Evolutionary conservation across 2,888 invertebrate genomes (phyloP).

Genomic region (Hemistola chrysoprasaria): DNA sequence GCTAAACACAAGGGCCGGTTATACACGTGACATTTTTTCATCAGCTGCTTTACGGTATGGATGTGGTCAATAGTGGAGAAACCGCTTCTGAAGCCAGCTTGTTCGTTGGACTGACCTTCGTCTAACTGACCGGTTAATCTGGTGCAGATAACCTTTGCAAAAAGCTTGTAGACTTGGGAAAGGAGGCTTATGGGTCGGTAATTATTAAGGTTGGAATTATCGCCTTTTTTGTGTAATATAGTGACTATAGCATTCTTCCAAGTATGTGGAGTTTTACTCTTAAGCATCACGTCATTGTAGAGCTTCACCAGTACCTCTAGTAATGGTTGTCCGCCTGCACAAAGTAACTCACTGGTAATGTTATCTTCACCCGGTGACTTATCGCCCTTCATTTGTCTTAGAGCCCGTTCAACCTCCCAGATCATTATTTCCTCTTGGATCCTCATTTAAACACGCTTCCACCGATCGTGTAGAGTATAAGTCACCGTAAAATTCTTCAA

Average conservation of each 20-base stretch:
- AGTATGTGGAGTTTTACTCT: background rate
- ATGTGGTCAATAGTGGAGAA: conserved; percentile 24
- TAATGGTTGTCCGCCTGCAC: background rate
- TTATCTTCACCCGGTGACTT: background rate
- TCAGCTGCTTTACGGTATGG: conserved; percentile 5
- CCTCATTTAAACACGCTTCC: too few relatives aligned
- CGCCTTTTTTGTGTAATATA: background rate
- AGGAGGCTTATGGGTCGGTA: conserved; percentile 9
- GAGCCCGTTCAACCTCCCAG: background rate
- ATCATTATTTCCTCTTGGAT: background rate
- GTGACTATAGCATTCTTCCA: conserved; percentile 1
- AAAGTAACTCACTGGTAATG: background rate
- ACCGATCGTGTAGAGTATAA: too few relatives aligned
- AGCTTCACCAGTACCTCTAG: background rate
- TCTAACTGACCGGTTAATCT: conserved; percentile 3
- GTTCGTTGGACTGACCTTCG: conserved; percentile 21
- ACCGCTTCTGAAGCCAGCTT: conserved; percentile 27
- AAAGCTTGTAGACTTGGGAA: conserved; percentile 1
- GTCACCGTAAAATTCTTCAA: too few relatives aligned
- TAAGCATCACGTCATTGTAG: background rate
- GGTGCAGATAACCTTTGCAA: background rate
- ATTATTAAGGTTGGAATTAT: background rate
- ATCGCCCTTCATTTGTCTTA: background rate
- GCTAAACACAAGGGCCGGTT: conserved; percentile 5
- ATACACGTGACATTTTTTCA: conserved; percentile 21